A percentile compares a stretch with the other conserved stretches of the same genome.
phyloP scores from a whole-genome alignment of 2,113 vertebrate species.

The Nothoprocta perdicaria region DNA sequence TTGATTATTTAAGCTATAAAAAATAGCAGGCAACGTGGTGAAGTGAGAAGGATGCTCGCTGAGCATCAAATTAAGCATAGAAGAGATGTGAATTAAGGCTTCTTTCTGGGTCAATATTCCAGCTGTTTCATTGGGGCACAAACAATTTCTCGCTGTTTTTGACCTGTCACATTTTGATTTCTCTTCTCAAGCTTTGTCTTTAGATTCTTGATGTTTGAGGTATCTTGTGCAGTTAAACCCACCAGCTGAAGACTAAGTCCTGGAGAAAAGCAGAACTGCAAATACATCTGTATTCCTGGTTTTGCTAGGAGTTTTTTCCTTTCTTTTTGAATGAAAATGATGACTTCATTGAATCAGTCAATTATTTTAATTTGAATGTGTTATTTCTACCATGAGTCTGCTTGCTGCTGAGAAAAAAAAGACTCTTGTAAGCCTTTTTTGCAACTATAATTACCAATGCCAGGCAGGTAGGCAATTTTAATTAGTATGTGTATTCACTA shows the following conservation, averaged over 20 bases:
- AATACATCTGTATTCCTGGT: background rate
- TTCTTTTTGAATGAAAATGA: background rate
- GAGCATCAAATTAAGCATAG: background rate
- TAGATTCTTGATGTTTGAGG: background rate
- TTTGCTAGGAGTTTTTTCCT: background rate
- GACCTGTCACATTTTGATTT: background rate
- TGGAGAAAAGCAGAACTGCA: background rate
- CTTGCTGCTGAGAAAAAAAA: conserved; percentile 12
- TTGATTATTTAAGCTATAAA: background rate
- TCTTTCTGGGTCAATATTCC: background rate
- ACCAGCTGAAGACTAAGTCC: background rate
- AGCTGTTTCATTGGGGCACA: background rate
- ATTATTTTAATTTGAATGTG: background rate
- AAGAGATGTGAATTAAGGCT: background rate
- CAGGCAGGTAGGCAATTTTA: conserved; percentile 1
- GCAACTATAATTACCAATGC: background rate
- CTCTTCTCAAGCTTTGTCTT: background rate
- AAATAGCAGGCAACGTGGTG: background rate
- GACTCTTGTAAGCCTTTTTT: background rate
- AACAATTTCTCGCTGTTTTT: background rate
- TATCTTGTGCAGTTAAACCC: background rate
- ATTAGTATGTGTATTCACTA: background rate
- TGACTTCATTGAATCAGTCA: background rate
- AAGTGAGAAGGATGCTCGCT: background rate
- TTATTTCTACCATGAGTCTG: background rate